Evolutionary conservation across 2,113 vertebrate genomes (phyloP), one percentile per base, ranked within the genome.

Genomic region (Nymphicus hollandicus): DNA sequence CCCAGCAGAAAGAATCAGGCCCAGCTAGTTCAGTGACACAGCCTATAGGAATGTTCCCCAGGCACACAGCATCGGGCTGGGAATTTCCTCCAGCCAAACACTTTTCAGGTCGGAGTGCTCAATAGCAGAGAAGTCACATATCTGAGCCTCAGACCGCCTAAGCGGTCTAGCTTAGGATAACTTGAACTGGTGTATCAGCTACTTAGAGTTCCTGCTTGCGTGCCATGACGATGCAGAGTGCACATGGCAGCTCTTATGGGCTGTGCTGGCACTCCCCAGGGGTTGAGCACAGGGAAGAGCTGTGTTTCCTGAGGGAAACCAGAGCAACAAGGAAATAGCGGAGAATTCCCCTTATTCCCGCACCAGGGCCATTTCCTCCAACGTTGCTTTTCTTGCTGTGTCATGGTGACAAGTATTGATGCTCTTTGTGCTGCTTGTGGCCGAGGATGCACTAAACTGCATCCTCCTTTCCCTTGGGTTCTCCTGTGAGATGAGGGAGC

Each of bases 91-190:
- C 89, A 52, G 83, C 50, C 46, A 19, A 60, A 47, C 24, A 0
- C 28, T 46, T 68, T 46, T 43, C 46, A 23, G 76, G 37, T 18
- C 63, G 27, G 82, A 44, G n/a, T 9, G 18, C 60, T 41, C 23
- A 5, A 2, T 5, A n/a, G 66, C 31, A 16, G 9, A 3, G 2
- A 52, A 79, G 20, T 7, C 33, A 7, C 6, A 3, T 22, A 3
- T 3, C 19, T 13, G 72, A 18, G 0, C 7, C 18, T 10, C 31
- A 10, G 78, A 7, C 2, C 0, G 41, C 4, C 12, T 0, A 7
- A 1, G 76, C 4, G 0, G 2, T 16, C 44, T 6, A 11, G 65
- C 10, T 17, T 7, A 1, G 43, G 68, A 17, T 1, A 27, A 37
- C 31, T 9, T 15, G 14, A 12, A 22, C 39, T 6, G 55, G 27